phyloP scores from a whole-genome alignment of 2,797 vertebrate species.

The Protonibea diacanthus region DNA sequence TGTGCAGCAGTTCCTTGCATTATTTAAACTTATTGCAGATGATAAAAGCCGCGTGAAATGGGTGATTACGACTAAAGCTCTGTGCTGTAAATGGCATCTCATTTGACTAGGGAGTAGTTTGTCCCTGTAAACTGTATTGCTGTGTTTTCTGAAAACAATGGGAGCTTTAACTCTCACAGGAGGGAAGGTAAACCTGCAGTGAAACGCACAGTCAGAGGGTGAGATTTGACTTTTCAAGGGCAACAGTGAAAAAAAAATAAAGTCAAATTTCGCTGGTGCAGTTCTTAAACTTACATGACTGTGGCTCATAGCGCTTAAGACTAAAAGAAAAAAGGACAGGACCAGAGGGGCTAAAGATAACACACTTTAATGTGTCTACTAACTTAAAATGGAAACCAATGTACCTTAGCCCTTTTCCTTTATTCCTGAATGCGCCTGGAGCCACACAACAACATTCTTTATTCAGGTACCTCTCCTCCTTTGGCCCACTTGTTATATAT shows the following conservation, averaged over 20 bases:
- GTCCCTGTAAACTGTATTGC: constrained; percentile 6
- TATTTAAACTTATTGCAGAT: constrained; percentile 51
- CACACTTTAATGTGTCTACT: constrained; percentile 40
- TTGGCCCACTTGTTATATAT: constrained; percentile 50
- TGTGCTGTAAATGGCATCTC: constrained; percentile 10
- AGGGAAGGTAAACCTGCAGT: constrained; percentile 28
- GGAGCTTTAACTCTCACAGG: constrained; percentile 22
- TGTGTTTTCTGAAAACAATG: constrained; percentile 33
- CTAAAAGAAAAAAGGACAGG: not conserved
- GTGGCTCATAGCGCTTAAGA: constrained; percentile 11
- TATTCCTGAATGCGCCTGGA: constrained; percentile 30
- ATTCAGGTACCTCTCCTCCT: constrained; percentile 32
- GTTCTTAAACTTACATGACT: constrained; percentile 5
- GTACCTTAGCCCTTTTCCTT: constrained; percentile 19
- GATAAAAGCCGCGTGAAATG: constrained; percentile 56
- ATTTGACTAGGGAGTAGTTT: constrained; percentile 13
- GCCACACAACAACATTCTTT: constrained; percentile 34
- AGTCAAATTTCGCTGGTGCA: constrained; percentile 2
- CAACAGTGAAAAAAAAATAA: constrained; percentile 23
- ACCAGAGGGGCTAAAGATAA: constrained; percentile 43
- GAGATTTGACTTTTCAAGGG: constrained; percentile 21
- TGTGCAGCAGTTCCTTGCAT: constrained; percentile 27
- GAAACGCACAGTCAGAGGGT: constrained; percentile 25
- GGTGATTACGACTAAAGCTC: constrained; percentile 45
- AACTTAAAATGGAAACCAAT: constrained; percentile 49